A percentile compares a stretch with the other conserved stretches of the same genome.
Evolutionary conservation across 1,140 invertebrate genomes (phyloP).

Genomic region (Zaprionus capensis): DNA sequence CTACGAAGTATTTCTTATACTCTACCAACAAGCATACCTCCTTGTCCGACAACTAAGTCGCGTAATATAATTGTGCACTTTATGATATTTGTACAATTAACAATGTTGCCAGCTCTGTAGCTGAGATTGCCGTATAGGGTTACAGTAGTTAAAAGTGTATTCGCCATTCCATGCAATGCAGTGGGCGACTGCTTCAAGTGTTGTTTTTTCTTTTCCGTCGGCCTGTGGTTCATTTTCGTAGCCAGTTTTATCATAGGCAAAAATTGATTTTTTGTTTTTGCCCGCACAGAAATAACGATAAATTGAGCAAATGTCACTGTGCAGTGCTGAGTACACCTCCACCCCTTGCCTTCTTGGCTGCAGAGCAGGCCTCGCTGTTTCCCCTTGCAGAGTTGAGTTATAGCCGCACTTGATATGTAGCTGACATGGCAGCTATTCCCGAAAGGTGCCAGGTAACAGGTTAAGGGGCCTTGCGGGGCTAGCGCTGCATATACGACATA

Average conservation of each 20-base stretch:
- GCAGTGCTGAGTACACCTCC: slow-evolving; percentile 8
- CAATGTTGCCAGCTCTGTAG: no score
- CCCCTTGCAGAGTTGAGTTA: slow-evolving; percentile 62
- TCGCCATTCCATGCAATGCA: neutral
- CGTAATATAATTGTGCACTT: no score
- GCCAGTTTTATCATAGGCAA: slow-evolving; percentile 70
- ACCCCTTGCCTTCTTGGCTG: no score
- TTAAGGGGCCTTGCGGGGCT: neutral
- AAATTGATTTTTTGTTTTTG: slow-evolving; percentile 77
- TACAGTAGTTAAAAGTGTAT: neutral
- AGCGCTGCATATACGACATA: neutral
- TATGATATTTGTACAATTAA: no score
- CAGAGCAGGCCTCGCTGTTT: neutral
- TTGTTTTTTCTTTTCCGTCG: slow-evolving; percentile 34
- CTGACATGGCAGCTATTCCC: slow-evolving; percentile 39
- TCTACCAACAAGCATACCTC: neutral
- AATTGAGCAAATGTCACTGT: slow-evolving; percentile 79
- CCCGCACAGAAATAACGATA: slow-evolving; percentile 74
- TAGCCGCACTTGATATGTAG: slow-evolving; percentile 72
- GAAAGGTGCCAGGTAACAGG: slow-evolving; percentile 26
- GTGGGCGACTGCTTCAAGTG: neutral
- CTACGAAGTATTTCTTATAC: slow-evolving; percentile 47
- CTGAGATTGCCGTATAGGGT: no score
- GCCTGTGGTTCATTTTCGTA: slow-evolving; percentile 30
- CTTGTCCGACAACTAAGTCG: neutral